A percentile compares a stretch with the other conserved stretches of the same genome.
Conservation (phyloP, 2,113 vertebrate species). For the Rhinoptilus africanus region DNA sequence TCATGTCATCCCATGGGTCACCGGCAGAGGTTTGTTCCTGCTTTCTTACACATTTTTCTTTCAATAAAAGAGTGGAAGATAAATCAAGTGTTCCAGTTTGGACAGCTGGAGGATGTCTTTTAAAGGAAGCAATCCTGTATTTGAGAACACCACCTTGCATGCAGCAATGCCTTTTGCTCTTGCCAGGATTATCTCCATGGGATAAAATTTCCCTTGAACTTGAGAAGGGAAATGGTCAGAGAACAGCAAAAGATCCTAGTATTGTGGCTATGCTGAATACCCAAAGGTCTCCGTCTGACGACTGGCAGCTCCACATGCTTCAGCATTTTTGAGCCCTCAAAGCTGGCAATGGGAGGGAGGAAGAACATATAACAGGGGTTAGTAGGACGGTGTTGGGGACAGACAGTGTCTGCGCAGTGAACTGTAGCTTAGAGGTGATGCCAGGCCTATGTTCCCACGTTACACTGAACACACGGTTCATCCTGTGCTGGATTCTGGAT, state of each 20-base stretch:
- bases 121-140: background rate
- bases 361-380: background rate
- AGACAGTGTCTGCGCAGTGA: background rate
- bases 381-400: background rate
- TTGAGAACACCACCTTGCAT: background rate
- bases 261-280: background rate
- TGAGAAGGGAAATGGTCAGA: background rate
- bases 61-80: background rate
- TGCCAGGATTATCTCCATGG: background rate
- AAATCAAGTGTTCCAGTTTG: background rate
- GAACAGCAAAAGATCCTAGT: background rate
- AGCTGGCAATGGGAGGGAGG: background rate
- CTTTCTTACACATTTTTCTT: background rate
- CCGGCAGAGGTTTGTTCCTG: background rate
- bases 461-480: accelerated
- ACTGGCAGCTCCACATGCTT: background rate
- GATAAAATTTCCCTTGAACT: background rate
- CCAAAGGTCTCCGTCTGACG: accelerated
- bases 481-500: background rate
- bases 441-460: background rate
- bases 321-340: background rate
- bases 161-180: background rate
- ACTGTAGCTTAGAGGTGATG: background rate
- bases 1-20: background rate
- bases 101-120: background rate